Conservation (phyloP, 2,888 invertebrate genomes). For the Andrena flavipes region DNA sequence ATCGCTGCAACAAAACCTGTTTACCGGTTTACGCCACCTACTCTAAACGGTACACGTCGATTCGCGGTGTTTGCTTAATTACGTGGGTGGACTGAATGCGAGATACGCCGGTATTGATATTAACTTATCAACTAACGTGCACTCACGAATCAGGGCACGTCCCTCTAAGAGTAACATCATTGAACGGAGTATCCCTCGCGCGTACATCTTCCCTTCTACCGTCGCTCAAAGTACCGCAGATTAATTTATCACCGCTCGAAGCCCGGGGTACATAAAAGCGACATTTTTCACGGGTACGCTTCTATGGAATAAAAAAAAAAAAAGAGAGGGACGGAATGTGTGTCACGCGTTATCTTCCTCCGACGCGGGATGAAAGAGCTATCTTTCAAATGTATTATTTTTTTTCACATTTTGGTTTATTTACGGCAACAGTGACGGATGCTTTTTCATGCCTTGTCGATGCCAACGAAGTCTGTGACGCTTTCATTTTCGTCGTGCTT, state of each 20-base stretch:
- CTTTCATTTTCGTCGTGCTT: slow-evolving; percentile 1
- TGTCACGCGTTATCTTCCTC: slow-evolving; percentile 23
- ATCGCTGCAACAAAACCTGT: slow-evolving; percentile 29
- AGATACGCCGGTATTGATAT: not conserved
- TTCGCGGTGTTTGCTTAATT: slow-evolving; percentile 2
- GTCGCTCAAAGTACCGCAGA: not conserved
- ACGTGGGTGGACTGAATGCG: not conserved
- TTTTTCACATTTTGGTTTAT: not conserved
- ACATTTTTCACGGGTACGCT: slow-evolving; percentile 9
- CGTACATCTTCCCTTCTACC: not conserved
- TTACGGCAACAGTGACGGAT: not conserved
- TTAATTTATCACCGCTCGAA: slow-evolving; percentile 39
- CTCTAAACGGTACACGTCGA: not conserved
- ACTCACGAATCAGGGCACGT: not conserved
- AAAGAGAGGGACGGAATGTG: not conserved
- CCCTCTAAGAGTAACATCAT: not conserved
- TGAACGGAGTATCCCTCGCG: not conserved
- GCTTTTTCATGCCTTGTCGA: not conserved
- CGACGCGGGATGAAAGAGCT: slow-evolving; percentile 13
- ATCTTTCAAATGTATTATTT: slow-evolving; percentile 13
- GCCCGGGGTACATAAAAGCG: not conserved
- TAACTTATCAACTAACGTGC: not conserved
- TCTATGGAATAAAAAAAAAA: not conserved
- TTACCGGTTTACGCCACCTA: slow-evolving; percentile 7
- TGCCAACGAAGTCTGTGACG: not conserved